Conservation (phyloP, 2,113 vertebrate species). For the Anguilla japonica region DNA sequence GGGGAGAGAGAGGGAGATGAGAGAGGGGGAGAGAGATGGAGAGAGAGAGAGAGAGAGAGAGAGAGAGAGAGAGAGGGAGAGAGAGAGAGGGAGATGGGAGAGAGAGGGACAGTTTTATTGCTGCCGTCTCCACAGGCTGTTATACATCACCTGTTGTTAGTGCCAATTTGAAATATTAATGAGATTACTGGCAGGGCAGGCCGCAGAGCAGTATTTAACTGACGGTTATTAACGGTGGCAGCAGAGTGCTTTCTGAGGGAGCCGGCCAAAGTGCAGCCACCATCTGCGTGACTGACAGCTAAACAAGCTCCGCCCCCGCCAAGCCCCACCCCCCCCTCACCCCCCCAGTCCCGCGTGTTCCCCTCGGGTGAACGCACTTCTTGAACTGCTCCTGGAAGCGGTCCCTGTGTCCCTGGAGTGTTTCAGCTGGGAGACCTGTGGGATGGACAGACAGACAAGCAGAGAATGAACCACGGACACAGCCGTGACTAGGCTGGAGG, state of each 20-base stretch:
- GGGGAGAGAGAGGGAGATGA: background rate
- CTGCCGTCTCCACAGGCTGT: background rate
- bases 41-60: too few relatives aligned
- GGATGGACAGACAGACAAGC: slow-evolving; percentile 28
- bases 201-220: background rate
- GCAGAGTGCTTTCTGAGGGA: background rate
- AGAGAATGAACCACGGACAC: slow-evolving; percentile 5
- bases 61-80: too few relatives aligned
- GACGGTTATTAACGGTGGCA: background rate
- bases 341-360: background rate
- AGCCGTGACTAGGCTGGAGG: background rate
- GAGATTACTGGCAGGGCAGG: background rate
- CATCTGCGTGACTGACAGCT: too few relatives aligned
- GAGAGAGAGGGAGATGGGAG: too few relatives aligned
- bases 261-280: too few relatives aligned
- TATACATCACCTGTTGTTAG: background rate
- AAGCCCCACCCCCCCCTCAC: background rate
- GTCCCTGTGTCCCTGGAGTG: slow-evolving; percentile 94
- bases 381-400: slow-evolving; percentile 97
- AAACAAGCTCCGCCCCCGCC: background rate
- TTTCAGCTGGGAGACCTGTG: slow-evolving; percentile 92
- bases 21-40: too few relatives aligned
- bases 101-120: background rate
- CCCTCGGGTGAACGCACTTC: slow-evolving; percentile 74
- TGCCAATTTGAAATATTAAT: background rate